Evolutionary conservation across 2,113 vertebrate species (phyloP).

Genomic region (Nesospiza acunhae): DNA sequence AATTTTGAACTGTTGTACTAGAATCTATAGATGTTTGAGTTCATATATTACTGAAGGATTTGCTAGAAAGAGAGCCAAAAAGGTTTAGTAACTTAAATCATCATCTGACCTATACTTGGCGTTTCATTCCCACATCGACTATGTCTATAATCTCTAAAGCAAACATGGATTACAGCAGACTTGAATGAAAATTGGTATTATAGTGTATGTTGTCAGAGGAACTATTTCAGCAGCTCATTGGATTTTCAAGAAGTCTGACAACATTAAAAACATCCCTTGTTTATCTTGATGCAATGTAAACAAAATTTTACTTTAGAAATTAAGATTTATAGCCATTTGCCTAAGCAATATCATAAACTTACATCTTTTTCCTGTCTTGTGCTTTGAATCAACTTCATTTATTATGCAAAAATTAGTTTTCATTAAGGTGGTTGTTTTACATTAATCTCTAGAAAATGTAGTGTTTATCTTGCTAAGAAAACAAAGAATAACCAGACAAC

Average conservation of each 20-base stretch:
- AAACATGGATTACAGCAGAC: constrained; percentile 52
- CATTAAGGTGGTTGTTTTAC: background rate
- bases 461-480: background rate
- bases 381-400: background rate
- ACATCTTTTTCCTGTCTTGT: background rate
- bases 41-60: constrained; percentile 39
- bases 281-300: constrained; percentile 27
- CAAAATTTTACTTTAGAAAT: background rate
- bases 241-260: constrained; percentile 16
- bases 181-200: constrained; percentile 49
- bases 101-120: constrained; percentile 42
- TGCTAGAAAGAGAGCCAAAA: constrained; percentile 21
- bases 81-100: constrained; percentile 52
- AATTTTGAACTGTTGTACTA: constrained; percentile 15
- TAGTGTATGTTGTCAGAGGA: background rate
- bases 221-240: constrained; percentile 15
- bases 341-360: background rate
- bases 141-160: constrained; percentile 59
- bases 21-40: constrained; percentile 30
- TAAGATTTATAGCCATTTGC: constrained; percentile 4
- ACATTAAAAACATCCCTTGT: constrained; percentile 5
- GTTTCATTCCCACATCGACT: constrained; percentile 43
- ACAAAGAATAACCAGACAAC: background rate
- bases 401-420: background rate
- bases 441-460: background rate